These are phyloP conservation scores for Pantherophis guttatus DNA, from an alignment of 2,113 vertebrate species.

Conservation along the genomic window DNA sequence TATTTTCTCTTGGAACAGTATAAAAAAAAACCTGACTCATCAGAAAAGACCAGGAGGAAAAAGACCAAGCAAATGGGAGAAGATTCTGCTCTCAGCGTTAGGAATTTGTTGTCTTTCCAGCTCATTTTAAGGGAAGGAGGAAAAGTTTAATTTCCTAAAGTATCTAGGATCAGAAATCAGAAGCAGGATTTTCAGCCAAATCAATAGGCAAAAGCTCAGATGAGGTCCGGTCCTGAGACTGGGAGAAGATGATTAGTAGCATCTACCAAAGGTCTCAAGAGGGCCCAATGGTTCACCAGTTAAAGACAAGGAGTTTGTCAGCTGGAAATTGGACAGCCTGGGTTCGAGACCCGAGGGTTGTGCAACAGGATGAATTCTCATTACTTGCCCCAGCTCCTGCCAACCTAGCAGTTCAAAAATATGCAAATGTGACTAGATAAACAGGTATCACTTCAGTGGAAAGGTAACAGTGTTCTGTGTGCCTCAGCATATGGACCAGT, in stretches of 20 bases:
- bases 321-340: not conserved
- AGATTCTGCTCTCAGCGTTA: not conserved
- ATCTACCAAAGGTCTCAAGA: not conserved
- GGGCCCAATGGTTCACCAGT: not conserved
- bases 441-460: not conserved
- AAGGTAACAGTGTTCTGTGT: not conserved
- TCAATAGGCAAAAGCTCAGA: not conserved
- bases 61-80: not conserved
- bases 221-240: not conserved
- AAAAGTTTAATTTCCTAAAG: accelerated
- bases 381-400: not conserved
- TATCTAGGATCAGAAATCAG: not conserved
- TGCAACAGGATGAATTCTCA: not conserved
- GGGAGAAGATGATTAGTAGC: not conserved
- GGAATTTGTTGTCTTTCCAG: not conserved
- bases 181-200: not conserved
- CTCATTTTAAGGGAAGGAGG: not conserved
- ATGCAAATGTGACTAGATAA: not conserved
- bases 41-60: not conserved
- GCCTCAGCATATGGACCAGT: not conserved
- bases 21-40: not conserved
- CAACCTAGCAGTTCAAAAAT: not conserved
- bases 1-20: slow-evolving; percentile 5
- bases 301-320: not conserved
- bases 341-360: not conserved